These are phyloP conservation scores for Piscicola geometra DNA, from an alignment of 2,888 invertebrate species.

Conservation along the genomic window DNA sequence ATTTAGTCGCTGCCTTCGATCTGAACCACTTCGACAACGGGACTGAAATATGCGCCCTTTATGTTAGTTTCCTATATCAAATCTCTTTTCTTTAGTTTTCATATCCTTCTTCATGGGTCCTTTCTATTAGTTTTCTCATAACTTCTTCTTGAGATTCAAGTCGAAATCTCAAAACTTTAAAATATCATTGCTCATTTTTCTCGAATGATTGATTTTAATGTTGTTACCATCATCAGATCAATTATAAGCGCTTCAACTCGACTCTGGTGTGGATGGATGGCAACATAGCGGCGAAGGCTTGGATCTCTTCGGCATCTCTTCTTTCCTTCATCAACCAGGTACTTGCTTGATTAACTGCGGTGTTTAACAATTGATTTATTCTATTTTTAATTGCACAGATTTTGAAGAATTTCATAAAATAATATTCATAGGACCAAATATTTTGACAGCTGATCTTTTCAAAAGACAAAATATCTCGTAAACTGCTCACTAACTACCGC, in stretches of 20 bases:
- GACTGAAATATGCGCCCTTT: neutral
- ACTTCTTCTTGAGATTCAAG: neutral
- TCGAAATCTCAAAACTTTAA: neutral
- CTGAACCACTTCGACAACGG: neutral
- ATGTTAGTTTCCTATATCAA: neutral
- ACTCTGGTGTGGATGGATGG: slow-evolving; percentile 27
- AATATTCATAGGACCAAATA: neutral
- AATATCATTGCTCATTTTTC: neutral
- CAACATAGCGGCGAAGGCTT: slow-evolving; percentile 17
- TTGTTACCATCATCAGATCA: neutral
- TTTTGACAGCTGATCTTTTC: slow-evolving; percentile 14
- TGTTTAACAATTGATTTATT: too few species aligned
- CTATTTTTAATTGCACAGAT: too few species aligned
- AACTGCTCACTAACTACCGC: slow-evolving; percentile 14
- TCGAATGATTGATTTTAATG: neutral
- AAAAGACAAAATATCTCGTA: neutral
- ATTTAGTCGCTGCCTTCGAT: neutral
- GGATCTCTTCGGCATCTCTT: slow-evolving; percentile 23
- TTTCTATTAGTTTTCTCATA: neutral
- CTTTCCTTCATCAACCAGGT: slow-evolving; percentile 8
- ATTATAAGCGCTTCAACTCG: neutral
- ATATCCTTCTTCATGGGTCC: neutral
- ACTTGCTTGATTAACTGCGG: neutral
- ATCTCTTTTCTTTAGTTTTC: neutral
- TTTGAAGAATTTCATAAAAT: neutral